Percentiles rank a stretch among this genome's conserved stretches.
These are phyloP conservation scores for Lepidurus arcticus DNA, from an alignment of 1,140 invertebrate species.

Conservation along the genomic window DNA sequence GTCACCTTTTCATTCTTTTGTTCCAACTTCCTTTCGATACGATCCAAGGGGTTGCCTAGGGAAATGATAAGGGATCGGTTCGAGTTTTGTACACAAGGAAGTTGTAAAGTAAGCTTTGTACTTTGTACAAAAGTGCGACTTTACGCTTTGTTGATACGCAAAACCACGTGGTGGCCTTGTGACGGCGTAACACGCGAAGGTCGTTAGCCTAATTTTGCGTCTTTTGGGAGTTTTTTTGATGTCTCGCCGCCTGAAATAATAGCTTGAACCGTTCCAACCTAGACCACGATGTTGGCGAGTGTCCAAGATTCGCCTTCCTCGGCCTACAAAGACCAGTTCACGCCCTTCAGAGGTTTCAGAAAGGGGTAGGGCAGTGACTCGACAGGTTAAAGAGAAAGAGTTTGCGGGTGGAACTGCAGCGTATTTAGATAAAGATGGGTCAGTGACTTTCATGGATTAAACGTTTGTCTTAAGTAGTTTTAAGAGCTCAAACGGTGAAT, in stretches of 20 bases:
- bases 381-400: background rate
- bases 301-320: background rate
- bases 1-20: no score
- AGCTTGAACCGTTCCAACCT: background rate
- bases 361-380: background rate
- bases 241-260: background rate
- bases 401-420: no score
- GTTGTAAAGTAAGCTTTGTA: background rate
- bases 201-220: background rate
- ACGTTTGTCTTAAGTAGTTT: background rate
- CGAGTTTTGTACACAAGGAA: background rate
- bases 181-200: background rate
- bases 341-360: background rate
- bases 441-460: background rate
- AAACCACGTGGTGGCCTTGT: conserved; percentile 11
- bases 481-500: background rate
- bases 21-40: no score
- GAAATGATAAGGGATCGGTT: no score
- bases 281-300: background rate
- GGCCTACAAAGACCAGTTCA: background rate
- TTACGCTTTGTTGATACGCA: background rate
- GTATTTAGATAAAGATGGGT: background rate
- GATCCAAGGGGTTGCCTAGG: no score
- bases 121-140: background rate
- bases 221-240: background rate